A percentile compares a stretch with the other conserved stretches of the same genome.
phyloP scores from a whole-genome alignment of 2,797 vertebrate genomes.

The Anguilla megastoma region DNA sequence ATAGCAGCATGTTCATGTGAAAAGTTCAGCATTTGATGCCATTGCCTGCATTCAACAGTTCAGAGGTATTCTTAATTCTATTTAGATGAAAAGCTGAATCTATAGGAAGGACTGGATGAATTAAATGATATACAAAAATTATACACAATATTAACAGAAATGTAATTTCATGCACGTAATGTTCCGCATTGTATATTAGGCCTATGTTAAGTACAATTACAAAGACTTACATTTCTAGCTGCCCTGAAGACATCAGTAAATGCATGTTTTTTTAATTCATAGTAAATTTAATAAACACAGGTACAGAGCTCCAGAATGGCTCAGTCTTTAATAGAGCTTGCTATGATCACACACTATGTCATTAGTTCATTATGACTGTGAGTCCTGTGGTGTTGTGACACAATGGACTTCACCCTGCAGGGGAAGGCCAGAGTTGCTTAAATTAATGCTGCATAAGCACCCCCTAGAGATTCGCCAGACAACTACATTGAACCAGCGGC shows the following conservation, averaged over 20 bases:
- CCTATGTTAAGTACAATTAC: not conserved
- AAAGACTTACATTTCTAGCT: not conserved
- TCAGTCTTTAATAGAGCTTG: not conserved
- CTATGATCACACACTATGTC: not conserved
- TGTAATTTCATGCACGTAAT: not conserved
- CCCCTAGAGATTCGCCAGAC: not conserved
- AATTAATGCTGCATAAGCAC: not conserved
- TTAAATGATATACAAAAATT: not conserved
- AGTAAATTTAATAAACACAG: not conserved
- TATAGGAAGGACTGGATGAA: not conserved
- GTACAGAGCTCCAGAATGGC: not conserved
- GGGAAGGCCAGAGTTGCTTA: not conserved
- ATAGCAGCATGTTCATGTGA: not conserved
- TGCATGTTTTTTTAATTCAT: not conserved
- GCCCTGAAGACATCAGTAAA: not conserved
- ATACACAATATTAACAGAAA: not conserved
- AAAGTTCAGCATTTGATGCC: not conserved
- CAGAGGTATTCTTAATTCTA: not conserved
- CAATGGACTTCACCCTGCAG: not conserved
- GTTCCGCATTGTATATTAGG: not conserved
- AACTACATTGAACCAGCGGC: not conserved
- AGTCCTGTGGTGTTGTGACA: not conserved
- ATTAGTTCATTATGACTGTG: not conserved
- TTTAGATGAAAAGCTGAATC: not conserved
- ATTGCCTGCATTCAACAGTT: not conserved